Conservation (phyloP, 2,888 invertebrate species). For the Globia sparganii region DNA sequence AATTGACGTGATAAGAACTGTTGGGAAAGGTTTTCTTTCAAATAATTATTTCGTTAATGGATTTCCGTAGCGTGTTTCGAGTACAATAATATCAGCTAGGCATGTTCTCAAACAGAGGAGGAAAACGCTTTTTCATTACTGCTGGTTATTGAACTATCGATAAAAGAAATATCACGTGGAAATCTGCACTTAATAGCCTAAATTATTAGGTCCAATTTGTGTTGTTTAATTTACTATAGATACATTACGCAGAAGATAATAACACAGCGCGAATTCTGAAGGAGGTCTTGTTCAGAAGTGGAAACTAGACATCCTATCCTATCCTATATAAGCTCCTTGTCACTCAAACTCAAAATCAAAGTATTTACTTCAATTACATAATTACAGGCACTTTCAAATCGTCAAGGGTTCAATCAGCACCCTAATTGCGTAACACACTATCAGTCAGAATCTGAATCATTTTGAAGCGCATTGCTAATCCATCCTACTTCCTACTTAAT, state of each 20-base stretch:
- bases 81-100: background rate
- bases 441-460: too few relatives aligned
- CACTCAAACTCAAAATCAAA: background rate
- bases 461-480: too few relatives aligned
- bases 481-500: too few relatives aligned
- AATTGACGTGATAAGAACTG: slow-evolving; percentile 39
- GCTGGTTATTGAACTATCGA: background rate
- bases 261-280: background rate
- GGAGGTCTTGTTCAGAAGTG: background rate
- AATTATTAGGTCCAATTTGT: background rate
- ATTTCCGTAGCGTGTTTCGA: slow-evolving; percentile 49
- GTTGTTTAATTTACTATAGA: background rate
- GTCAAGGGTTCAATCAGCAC: too few relatives aligned
- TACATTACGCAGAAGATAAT: background rate
- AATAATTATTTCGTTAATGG: slow-evolving; percentile 55
- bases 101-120: background rate
- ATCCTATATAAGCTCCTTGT: background rate
- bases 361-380: background rate
- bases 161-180: background rate
- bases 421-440: too few relatives aligned
- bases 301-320: too few relatives aligned
- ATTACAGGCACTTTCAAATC: too few relatives aligned
- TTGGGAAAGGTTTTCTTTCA: slow-evolving; percentile 29
- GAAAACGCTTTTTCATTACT: background rate
- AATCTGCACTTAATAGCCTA: background rate